Percentiles rank a stretch among this genome's conserved stretches.
These are phyloP conservation scores for Haliclona indistincta DNA, from an alignment of 37 sponge, comb jelly and placozoan genomes.

Conservation along the genomic window DNA sequence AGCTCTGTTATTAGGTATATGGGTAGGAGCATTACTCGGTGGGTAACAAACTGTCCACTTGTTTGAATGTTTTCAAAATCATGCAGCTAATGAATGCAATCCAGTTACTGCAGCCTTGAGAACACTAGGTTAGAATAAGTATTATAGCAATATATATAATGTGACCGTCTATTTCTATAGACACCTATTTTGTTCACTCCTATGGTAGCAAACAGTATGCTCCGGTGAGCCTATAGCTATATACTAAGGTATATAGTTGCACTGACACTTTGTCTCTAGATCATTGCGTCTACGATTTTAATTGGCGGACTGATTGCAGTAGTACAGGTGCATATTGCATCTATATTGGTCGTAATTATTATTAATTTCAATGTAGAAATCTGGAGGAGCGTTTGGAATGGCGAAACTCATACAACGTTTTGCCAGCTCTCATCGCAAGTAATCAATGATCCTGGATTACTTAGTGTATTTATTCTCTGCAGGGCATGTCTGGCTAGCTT, in stretches of 20 bases:
- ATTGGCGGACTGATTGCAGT: conserved; percentile 56
- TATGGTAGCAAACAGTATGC: conserved; percentile 3
- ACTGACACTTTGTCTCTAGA: conserved; percentile 1
- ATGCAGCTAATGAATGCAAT: conserved; percentile 23
- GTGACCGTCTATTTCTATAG: no score
- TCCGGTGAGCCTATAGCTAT: conserved; percentile 22
- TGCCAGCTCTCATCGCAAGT: not conserved
- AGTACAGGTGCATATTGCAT: conserved; percentile 27
- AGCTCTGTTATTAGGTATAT: conserved; percentile 42
- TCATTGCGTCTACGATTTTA: conserved; percentile 32
- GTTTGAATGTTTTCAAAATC: not conserved
- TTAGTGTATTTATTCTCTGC: not conserved
- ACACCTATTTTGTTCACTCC: conserved; percentile 22
- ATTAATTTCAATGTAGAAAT: conserved; percentile 2
- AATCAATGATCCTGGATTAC: not conserved
- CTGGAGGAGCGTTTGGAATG: conserved; percentile 38
- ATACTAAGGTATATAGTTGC: no score
- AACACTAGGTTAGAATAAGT: conserved; percentile 16
- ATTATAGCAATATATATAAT: not conserved
- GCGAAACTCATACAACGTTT: conserved; percentile 6
- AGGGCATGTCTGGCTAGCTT: conserved; percentile 13
- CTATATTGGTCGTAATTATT: not conserved
- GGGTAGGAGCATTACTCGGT: conserved; percentile 40
- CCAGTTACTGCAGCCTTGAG: conserved; percentile 21
- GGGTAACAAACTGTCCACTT: no score